Percentiles rank a stretch among this genome's conserved stretches.
Conservation (phyloP, 2,113 vertebrate genomes). For the Nipponia nippon region DNA sequence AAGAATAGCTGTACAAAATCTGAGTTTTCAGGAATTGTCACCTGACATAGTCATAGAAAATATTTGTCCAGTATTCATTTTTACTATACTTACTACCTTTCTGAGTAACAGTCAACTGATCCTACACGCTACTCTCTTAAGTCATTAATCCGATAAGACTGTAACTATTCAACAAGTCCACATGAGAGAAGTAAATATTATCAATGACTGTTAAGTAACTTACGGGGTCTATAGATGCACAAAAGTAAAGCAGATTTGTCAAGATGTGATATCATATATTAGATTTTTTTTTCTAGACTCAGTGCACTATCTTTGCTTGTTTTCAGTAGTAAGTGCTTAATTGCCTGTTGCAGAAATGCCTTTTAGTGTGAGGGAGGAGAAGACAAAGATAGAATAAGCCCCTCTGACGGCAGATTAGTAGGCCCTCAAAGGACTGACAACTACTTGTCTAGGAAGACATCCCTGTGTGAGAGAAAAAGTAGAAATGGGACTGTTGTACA, state of each 20-base stretch:
- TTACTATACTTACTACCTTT: not conserved
- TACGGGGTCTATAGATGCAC: not conserved
- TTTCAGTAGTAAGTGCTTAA: not conserved
- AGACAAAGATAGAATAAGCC: not conserved
- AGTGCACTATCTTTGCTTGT: not conserved
- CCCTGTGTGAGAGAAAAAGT: not conserved
- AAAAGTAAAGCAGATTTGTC: not conserved
- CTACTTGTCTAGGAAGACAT: not conserved
- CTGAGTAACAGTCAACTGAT: not conserved
- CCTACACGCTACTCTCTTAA: not conserved
- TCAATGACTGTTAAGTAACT: not conserved
- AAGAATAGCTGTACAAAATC: not conserved
- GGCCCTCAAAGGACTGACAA: not conserved
- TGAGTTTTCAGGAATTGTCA: not conserved
- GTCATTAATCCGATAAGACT: not conserved
- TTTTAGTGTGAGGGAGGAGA: not conserved
- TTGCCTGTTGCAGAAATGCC: not conserved
- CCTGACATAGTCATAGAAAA: not conserved
- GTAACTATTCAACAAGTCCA: not conserved
- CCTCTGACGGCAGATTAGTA: not conserved
- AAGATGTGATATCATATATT: not conserved
- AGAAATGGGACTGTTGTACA: not conserved
- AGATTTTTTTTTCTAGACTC: not conserved
- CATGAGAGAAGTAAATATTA: not conserved
- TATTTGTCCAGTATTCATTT: not conserved